Percentiles rank a stretch among this genome's conserved stretches.
These are phyloP conservation scores for Pelagia noctiluca DNA, from an alignment of 30 jellyfish, hydroid and myxozoan species.

Conservation along the genomic window DNA sequence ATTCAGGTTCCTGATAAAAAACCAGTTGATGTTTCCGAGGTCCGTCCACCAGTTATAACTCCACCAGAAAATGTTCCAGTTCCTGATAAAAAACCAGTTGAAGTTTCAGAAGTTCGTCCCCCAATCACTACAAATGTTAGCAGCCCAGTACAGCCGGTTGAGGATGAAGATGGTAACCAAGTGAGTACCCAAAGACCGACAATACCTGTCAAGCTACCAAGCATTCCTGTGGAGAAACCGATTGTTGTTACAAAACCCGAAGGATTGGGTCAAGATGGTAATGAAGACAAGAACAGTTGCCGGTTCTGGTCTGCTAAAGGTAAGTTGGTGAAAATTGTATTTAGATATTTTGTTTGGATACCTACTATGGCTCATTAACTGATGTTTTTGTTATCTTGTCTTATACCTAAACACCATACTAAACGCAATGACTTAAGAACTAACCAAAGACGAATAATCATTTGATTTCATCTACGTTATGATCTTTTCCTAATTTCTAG, in stretches of 20 bases:
- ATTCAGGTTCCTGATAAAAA: background rate
- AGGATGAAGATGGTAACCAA: constrained; percentile 9
- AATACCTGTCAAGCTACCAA: background rate
- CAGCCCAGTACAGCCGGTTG: constrained; percentile 14
- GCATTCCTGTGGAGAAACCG: too few relatives aligned
- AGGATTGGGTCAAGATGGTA: too few relatives aligned
- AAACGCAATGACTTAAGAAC: too few relatives aligned
- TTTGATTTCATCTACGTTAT: too few relatives aligned
- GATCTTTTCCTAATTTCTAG: too few relatives aligned
- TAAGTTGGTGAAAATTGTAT: background rate
- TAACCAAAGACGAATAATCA: too few relatives aligned
- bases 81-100: background rate
- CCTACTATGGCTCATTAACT: too few relatives aligned
- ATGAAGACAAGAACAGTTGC: background rate
- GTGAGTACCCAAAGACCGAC: background rate
- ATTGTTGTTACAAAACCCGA: too few relatives aligned
- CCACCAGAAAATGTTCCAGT: background rate
- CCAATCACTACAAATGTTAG: background rate
- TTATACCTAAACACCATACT: too few relatives aligned
- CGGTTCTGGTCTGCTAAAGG: background rate
- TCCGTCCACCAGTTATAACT: background rate
- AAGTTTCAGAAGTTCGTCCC: background rate
- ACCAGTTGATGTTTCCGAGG: background rate
- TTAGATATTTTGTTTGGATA: too few relatives aligned
- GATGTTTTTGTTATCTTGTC: too few relatives aligned